Conservation (phyloP, 2,888 invertebrate genomes). For the Serrognathus titanus region DNA sequence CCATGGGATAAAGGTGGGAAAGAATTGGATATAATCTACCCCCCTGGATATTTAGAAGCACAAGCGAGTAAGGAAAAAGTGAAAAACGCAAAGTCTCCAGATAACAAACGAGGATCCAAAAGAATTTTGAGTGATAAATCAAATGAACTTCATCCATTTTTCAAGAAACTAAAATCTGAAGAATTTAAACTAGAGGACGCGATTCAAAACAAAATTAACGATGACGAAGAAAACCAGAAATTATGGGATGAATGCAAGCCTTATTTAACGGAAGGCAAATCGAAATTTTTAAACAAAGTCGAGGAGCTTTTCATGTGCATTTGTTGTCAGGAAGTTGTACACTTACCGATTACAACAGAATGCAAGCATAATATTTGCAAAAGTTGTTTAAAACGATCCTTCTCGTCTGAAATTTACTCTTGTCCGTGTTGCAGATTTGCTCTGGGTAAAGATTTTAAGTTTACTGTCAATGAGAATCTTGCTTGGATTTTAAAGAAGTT, state of each 20-base stretch:
- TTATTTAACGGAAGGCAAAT: conserved; percentile 52
- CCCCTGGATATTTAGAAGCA: conserved; percentile 68
- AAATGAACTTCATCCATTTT: conserved; percentile 23
- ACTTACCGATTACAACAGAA: conserved; percentile 66
- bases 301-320: conserved; percentile 70
- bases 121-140: conserved; percentile 19
- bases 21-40: conserved; percentile 58
- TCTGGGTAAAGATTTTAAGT: conserved; percentile 55
- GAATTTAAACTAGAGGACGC: conserved; percentile 26
- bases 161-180: conserved; percentile 24
- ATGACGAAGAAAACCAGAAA: conserved; percentile 61
- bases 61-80: conserved; percentile 54
- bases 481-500: conserved; percentile 55
- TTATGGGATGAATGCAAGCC: conserved; percentile 65
- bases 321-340: conserved; percentile 73
- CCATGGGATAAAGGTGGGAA: conserved; percentile 76
- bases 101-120: conserved; percentile 32
- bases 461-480: conserved; percentile 58
- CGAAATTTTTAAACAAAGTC: conserved; percentile 62
- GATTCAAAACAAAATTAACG: conserved; percentile 44
- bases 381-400: conserved; percentile 65
- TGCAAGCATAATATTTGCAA: conserved; percentile 76
- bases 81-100: conserved; percentile 39
- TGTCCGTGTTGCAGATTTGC: conserved; percentile 70
- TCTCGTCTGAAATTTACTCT: conserved; percentile 57